Evolutionary conservation across 2,797 vertebrate species (phyloP), one percentile per base, ranked within the genome.

Genomic region (Stomatorhinus walkeri): DNA sequence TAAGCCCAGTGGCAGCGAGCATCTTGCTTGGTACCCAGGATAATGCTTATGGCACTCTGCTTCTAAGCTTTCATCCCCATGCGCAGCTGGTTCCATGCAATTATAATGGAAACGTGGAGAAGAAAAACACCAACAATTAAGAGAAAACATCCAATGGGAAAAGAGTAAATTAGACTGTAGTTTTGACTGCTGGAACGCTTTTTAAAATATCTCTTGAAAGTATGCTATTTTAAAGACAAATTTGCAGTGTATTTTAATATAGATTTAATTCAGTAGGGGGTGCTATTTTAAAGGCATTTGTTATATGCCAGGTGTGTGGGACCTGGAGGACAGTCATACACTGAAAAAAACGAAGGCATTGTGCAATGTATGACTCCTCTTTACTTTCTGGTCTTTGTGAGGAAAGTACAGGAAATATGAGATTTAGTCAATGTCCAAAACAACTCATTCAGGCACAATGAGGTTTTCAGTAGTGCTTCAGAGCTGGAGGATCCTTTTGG

Each of bases 351-450:
- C 49, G 3, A 49, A 49, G 48, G 48, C 46, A 85, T 84, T 49
- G 8, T 46, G 81, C 19, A 52, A 6, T 28, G 9, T 49, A n/a
- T 28, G 83, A 8, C 46, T 85, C 48, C 83, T 49, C 14, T 52
- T 51, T 85, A 51, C 49, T 85, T 84, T 51, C 48, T 14, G 12
- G 49, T 52, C 46, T 85, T 85, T 28, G 49, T 85, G 83, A 51
- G 22, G 83, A 52, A 85, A 32, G 48, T 52, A 85, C 83, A 85
- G 12, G 49, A 85, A 52, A 49, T 85, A 51, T 85, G 83, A 52
- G 83, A 85, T 85, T 49, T 49, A 85, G 49, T 85, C 48, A 49
- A 24, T 85, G 83, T 28, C 46, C 83, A 85, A 85, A 85, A 85
- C 83, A 85, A 85, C n/a, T 48, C 22, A n/a, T 85, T 85, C 24